These are phyloP conservation scores for Mallotus villosus DNA, from an alignment of 2,797 vertebrate genomes.

Conservation along the genomic window DNA sequence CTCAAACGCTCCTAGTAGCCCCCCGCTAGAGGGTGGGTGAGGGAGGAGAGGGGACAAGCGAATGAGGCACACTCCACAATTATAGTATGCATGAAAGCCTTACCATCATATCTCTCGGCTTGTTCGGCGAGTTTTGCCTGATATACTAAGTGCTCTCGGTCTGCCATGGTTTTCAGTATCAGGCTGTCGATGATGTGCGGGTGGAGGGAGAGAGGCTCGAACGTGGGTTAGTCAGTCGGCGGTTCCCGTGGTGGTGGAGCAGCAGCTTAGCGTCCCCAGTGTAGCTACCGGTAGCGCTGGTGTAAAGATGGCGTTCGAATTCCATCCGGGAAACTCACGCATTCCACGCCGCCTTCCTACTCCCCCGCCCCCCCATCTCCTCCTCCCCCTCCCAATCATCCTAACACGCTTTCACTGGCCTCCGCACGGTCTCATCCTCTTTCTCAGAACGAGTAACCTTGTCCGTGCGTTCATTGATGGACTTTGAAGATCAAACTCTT, in stretches of 20 bases:
- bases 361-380: background rate
- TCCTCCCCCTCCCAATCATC: background rate
- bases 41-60: constrained; percentile 19
- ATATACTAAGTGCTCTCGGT: constrained; percentile 90
- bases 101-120: constrained; percentile 96
- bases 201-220: constrained; percentile 58
- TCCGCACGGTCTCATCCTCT: too few species aligned
- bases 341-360: constrained; percentile 11
- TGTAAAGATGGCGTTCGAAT: constrained; percentile 75
- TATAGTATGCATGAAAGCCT: constrained; percentile 48
- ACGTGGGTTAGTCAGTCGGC: constrained; percentile 40
- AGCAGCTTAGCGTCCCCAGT: constrained; percentile 65
- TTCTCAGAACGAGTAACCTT: too few species aligned
- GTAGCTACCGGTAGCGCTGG: constrained; percentile 64
- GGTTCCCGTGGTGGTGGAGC: constrained; percentile 48
- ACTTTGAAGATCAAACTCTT: too few species aligned
- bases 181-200: constrained; percentile 70
- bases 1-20: constrained; percentile 53
- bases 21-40: constrained; percentile 45
- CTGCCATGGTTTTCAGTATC: constrained; percentile 82
- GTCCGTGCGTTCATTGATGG: too few species aligned
- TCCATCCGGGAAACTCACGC: constrained; percentile 71
- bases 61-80: constrained; percentile 21
- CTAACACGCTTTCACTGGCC: too few species aligned
- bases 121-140: constrained; percentile 95